Evolutionary conservation across 2,888 invertebrate species (phyloP).

Genomic region (Epinotia demarniana): DNA sequence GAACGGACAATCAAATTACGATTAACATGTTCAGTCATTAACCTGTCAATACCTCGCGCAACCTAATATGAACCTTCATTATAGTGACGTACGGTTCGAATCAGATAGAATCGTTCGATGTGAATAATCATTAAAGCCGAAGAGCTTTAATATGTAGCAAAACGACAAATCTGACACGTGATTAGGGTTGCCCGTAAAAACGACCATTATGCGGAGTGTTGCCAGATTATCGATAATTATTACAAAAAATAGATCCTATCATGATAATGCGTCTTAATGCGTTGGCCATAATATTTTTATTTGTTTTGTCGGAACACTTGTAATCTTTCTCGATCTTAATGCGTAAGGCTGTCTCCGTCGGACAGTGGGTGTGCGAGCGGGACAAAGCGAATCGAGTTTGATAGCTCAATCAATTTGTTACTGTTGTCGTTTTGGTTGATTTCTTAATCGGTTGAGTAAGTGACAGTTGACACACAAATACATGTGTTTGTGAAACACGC

Average conservation of each 20-base stretch:
- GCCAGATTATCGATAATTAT: constrained; percentile 84
- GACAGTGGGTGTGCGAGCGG: constrained; percentile 53
- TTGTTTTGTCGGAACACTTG: constrained; percentile 72
- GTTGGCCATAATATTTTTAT: constrained; percentile 79
- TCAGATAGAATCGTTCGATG: constrained; percentile 51
- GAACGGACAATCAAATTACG: constrained; percentile 57
- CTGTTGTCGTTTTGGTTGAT: constrained; percentile 71
- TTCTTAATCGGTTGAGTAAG: constrained; percentile 68
- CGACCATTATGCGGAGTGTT: constrained; percentile 81
- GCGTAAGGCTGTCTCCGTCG: constrained; percentile 64
- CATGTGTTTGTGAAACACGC: constrained; percentile 40
- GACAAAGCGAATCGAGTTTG: constrained; percentile 67
- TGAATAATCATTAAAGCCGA: constrained; percentile 72
- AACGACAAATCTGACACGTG: constrained; percentile 81
- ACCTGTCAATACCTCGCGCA: constrained; percentile 52
- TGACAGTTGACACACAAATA: constrained; percentile 62
- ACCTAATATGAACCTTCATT: constrained; percentile 58
- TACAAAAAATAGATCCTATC: constrained; percentile 79
- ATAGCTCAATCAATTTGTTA: constrained; percentile 71
- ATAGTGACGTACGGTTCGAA: constrained; percentile 56
- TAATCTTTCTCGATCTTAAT: constrained; percentile 74
- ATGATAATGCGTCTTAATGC: constrained; percentile 80
- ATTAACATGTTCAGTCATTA: constrained; percentile 63
- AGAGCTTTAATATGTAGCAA: constrained; percentile 67
- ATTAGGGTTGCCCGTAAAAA: constrained; percentile 83